phyloP scores from a whole-genome alignment of 2,113 vertebrate genomes.

The Pseudorasbora parva region DNA sequence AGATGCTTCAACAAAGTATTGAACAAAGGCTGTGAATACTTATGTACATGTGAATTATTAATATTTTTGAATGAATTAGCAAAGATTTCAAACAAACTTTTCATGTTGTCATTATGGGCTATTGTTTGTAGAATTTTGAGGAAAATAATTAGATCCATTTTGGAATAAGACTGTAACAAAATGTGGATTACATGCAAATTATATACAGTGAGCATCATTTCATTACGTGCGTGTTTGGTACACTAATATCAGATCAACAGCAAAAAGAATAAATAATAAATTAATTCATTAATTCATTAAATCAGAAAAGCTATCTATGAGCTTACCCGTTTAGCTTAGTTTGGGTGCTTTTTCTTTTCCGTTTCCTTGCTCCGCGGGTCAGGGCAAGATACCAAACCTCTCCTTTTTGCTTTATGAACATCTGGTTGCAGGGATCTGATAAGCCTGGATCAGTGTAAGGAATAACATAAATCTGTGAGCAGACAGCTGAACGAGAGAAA shows the following conservation, averaged over 20 bases:
- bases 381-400: constrained; percentile 65
- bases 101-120: no score
- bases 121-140: no score
- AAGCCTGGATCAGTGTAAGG: constrained; percentile 70
- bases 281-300: no score
- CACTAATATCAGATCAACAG: not conserved
- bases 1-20: no score
- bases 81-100: no score
- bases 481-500: constrained; percentile 65
- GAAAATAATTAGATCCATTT: no score
- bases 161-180: no score
- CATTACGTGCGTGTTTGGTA: not conserved
- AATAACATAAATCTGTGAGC: constrained; percentile 71
- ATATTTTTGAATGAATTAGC: no score
- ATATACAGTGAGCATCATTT: not conserved
- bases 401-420: constrained; percentile 64
- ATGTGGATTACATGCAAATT: no score
- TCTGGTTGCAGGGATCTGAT: constrained; percentile 69
- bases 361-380: constrained; percentile 41
- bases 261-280: not conserved
- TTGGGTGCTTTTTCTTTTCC: constrained; percentile 45
- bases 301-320: not conserved
- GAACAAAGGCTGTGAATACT: no score
- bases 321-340: not conserved
- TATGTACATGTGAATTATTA: no score